Evolutionary conservation across 1,140 invertebrate genomes (phyloP), one percentile per base, ranked within the genome.

Genomic region (Musca domestica): DNA sequence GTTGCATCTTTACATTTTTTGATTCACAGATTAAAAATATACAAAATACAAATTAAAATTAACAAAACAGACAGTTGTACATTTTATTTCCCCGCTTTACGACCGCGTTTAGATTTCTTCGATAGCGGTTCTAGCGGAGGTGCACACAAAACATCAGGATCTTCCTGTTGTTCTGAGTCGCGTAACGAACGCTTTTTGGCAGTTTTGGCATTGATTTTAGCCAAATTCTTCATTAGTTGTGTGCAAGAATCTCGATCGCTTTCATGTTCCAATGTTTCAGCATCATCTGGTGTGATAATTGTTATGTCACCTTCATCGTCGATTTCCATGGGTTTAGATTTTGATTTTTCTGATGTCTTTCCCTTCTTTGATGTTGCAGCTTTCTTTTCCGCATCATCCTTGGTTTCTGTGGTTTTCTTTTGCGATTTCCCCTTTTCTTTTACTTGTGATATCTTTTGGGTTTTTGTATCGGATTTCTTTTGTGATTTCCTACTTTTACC

Each of bases 141-240:
- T 20, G 71, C 70, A 41, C 34, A 56, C n/a, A 56, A 47, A 41
- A 54, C 52, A 67, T 67, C 66, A 14, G 66, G 66, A 67, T 67
- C 66, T 23, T 66, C 20, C 46, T 48, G 30, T 41, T 23, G 54
- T 48, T 70, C 69, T 12, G 48, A 64, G 1, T 67, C 66, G 10
- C 19, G 22, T 17, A 64, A 17, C 56, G 69, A 10, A 51, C 72
- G 25, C 66, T 70, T 17, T 67, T 72, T 56, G 25, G 68, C 19
- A n/a, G 71, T 65, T 67, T 20, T 69, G 6, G 41, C 41, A 69
- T 27, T 63, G 19, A 51, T 68, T 63, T 48, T 68, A 19, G 34
- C 58, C 3, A 71, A 52, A 30, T 61, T 66, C 48, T 68, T 61
- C 48, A 72, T 64, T 15, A 67, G 7, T 66, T 71, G 66, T 58